Base-by-base conservation (phyloP, 2,797 vertebrate species). In the Glyptemys insculpta region DNA sequence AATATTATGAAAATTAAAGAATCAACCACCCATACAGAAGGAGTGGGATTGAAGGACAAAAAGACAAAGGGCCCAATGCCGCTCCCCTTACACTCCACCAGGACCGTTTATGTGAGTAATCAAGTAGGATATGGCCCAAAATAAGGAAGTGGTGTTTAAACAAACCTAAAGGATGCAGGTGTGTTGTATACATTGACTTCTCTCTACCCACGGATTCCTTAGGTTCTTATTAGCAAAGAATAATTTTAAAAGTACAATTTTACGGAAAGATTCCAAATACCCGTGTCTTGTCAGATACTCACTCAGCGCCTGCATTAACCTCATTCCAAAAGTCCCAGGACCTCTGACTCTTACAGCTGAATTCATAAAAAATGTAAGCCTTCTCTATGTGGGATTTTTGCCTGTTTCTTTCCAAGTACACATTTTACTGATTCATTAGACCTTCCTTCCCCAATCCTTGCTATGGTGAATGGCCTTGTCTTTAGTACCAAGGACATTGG, bases 291-390 rank as follows among this genome's bases (percentile, higher is more conserved):
- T 88, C 83, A 85, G 65, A 5, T 6, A 83, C 81, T 81, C 84
- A 78, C 83, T 96, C 91, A 16, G 4, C 53, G 88, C 81, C 53
- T 68, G 56, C 93, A 94, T 94, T 94, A 96, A 96, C 95, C 97
- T 97, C 95, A 93, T 93, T 95, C 87, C 57, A 92, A 95, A 96
- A 97, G 95, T 91, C 90, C 90, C 19, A 72, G 95, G 90, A 91
- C 96, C 91, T 97, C 94, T 90, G 89, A 97, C 76, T 97, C 96
- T 82, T 95, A 83, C 68, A 84, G 34, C 80, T 27, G 88, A 95
- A 96, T 94, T 95, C 92, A 96, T 95, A 62, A 96, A 92, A 97
- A 96, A 96, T 85, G 91, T 44, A 93, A 96, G 53, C 3, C 85
- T 85, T 88, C 0, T 0, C 82, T 84, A 15, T 12, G 83, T 49